Conservation (phyloP, 2,797 vertebrate species). For the Pygocentrus nattereri region DNA sequence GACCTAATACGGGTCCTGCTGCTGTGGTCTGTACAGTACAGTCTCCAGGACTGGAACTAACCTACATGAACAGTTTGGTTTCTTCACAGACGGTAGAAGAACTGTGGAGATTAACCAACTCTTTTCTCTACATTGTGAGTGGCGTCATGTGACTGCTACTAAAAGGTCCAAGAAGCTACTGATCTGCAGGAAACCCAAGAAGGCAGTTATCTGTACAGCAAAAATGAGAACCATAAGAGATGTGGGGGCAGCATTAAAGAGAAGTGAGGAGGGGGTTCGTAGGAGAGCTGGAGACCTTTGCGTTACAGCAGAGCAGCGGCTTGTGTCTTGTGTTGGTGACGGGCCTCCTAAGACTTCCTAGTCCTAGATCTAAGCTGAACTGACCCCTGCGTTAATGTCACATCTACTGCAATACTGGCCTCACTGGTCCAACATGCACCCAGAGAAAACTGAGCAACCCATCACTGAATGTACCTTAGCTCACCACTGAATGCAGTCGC, state of each 20-base stretch:
- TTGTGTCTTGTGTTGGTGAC: slow-evolving; percentile 47
- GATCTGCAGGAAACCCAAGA: slow-evolving; percentile 31
- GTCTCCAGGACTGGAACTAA: slow-evolving; percentile 13
- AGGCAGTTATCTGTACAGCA: slow-evolving; percentile 26
- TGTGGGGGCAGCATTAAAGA: slow-evolving; percentile 3
- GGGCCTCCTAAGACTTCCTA: slow-evolving; percentile 22
- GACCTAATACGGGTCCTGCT: not conserved
- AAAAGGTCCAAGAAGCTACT: slow-evolving; percentile 46
- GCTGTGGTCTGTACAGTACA: slow-evolving; percentile 2
- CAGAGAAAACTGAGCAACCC: not conserved
- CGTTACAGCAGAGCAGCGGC: not conserved
- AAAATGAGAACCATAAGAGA: slow-evolving; percentile 20
- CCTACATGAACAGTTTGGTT: slow-evolving; percentile 1
- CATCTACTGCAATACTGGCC: not conserved
- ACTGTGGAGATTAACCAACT: slow-evolving; percentile 13
- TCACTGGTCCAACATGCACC: not conserved
- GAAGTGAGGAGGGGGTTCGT: not conserved
- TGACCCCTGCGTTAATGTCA: slow-evolving; percentile 13
- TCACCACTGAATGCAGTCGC: slow-evolving; percentile 7
- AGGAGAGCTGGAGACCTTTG: slow-evolving; percentile 20
- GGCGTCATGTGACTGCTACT: slow-evolving; percentile 38
- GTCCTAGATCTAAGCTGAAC: slow-evolving; percentile 20
- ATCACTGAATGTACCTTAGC: not conserved
- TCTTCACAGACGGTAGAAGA: slow-evolving; percentile 9
- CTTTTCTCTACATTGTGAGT: slow-evolving; percentile 27